Evolutionary conservation across 2,113 vertebrate species (phyloP).

Genomic region (Jacana jacana): DNA sequence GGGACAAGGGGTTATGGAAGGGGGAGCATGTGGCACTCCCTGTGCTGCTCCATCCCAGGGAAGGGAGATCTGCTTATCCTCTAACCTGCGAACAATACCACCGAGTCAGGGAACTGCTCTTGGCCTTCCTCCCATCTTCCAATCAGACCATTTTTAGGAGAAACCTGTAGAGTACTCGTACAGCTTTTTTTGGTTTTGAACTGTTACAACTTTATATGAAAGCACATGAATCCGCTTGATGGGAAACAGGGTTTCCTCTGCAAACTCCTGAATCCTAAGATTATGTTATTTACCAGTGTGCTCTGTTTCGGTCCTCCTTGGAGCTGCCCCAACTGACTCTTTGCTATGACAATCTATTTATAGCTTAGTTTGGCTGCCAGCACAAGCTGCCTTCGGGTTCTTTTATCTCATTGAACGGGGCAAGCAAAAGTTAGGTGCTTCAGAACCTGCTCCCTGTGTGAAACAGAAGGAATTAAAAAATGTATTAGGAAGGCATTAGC

Average conservation of each 20-base stretch:
- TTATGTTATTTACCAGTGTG: background rate
- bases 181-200: background rate
- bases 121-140: background rate
- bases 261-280: background rate
- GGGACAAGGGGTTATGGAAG: background rate
- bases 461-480: background rate
- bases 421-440: conserved; percentile 2
- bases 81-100: background rate
- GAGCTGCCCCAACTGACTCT: background rate
- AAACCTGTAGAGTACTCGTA: background rate
- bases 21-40: background rate
- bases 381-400: background rate
- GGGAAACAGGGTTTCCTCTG: background rate
- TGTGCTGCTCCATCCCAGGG: background rate
- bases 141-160: background rate
- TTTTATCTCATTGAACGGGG: background rate
- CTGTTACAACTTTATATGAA: background rate
- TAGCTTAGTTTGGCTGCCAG: background rate
- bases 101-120: background rate
- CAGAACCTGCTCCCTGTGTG: background rate
- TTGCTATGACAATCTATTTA: conserved; percentile 38
- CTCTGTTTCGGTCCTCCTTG: background rate
- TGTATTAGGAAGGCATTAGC: conserved; percentile 48
- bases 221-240: background rate
- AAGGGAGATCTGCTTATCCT: background rate